Conservation (phyloP, 2,797 vertebrate genomes). For the Brachyrhaphis roseni region DNA sequence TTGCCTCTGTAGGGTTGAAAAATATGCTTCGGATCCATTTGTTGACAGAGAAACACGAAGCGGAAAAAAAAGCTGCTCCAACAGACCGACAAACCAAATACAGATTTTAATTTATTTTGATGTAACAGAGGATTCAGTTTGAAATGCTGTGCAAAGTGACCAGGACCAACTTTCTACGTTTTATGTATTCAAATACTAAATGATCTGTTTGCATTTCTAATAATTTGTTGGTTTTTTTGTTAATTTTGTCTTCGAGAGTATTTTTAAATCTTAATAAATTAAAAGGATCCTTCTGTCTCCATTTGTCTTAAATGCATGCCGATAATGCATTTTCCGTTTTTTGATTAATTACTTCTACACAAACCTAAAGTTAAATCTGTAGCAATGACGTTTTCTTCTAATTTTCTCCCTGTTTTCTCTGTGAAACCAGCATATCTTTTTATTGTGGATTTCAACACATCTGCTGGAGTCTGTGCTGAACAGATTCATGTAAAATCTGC, state of each 20-base stretch:
- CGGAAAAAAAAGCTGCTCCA: neutral
- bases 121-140: neutral
- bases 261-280: too few relatives aligned
- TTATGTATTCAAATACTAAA: neutral
- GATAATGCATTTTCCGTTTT: neutral
- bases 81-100: neutral
- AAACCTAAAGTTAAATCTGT: neutral
- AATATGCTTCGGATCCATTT: neutral
- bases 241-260: neutral
- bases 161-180: neutral
- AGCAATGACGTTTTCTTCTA: neutral
- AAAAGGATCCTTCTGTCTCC: neutral
- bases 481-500: neutral
- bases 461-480: too few relatives aligned
- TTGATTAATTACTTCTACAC: neutral
- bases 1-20: neutral
- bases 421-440: neutral
- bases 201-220: neutral
- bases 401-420: neutral
- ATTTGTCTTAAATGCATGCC: neutral
- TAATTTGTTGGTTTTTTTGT: neutral
- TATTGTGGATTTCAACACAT: too few relatives aligned
- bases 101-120: neutral
- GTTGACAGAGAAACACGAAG: neutral
- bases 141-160: neutral